Evolutionary conservation across 2,113 vertebrate species (phyloP).

Genomic region (Rhipidura dahli): DNA sequence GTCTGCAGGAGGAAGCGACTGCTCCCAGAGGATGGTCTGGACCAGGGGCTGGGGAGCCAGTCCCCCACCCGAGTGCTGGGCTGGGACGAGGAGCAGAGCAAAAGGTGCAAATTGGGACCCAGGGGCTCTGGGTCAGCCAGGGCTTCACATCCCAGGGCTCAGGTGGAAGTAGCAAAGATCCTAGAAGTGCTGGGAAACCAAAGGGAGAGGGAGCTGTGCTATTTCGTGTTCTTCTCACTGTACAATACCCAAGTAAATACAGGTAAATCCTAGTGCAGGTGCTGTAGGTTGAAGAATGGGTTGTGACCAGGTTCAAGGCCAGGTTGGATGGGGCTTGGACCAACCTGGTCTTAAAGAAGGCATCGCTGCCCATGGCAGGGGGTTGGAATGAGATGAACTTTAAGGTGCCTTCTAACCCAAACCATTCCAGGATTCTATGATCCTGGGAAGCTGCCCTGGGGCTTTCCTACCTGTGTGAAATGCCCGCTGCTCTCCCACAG

Average conservation of each 20-base stretch:
- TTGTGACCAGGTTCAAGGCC: background rate
- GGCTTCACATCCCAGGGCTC: fast-evolving
- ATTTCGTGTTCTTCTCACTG: too few relatives aligned
- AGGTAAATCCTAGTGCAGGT: background rate
- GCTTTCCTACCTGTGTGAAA: background rate
- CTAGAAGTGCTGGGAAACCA: background rate
- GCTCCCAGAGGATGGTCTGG: constrained; percentile 43
- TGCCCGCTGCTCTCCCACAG: constrained; percentile 23
- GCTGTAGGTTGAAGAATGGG: background rate
- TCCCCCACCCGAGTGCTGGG: constrained; percentile 43
- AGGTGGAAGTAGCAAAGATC: background rate
- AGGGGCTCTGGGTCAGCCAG: fast-evolving
- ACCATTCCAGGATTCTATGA: background rate
- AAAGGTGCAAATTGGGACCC: background rate
- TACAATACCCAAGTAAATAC: background rate
- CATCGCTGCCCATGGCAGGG: background rate
- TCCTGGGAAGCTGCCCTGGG: background rate
- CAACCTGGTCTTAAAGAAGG: background rate
- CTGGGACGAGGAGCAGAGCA: constrained; percentile 24
- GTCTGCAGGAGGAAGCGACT: constrained; percentile 48
- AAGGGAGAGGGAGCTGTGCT: background rate
- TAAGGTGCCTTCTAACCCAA: background rate
- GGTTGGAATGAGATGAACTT: background rate
- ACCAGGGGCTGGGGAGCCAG: background rate
- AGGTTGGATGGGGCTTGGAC: background rate